Evolutionary conservation across 2,888 invertebrate genomes (phyloP).

Genomic region (Sipunculus nudus): DNA sequence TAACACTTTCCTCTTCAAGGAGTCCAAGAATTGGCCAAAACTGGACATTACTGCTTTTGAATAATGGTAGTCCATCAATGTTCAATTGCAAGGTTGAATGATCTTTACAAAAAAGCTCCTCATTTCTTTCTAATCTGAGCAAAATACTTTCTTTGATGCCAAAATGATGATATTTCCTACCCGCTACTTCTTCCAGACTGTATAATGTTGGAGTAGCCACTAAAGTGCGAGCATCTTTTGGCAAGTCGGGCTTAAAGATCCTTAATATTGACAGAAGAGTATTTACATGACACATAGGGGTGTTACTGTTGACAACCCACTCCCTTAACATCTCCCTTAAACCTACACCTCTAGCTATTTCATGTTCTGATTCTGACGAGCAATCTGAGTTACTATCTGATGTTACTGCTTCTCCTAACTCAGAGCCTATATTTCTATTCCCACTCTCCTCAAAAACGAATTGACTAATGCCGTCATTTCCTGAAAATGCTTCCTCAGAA

Average conservation of each 20-base stretch:
- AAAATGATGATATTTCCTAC: slow-evolving; percentile 16
- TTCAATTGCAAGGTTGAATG: slow-evolving; percentile 3
- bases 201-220: not conserved
- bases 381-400: too few relatives aligned
- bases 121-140: not conserved
- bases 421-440: too few relatives aligned
- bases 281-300: slow-evolving; percentile 4
- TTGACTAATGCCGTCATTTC: too few relatives aligned
- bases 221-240: slow-evolving; percentile 3
- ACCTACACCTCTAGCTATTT: too few relatives aligned
- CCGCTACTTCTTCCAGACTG: slow-evolving; percentile 5
- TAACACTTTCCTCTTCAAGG: not conserved
- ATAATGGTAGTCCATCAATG: slow-evolving; percentile 21
- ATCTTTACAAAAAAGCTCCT: not conserved
- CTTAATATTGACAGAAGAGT: slow-evolving; percentile 6
- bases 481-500: too few relatives aligned
- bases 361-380: too few relatives aligned
- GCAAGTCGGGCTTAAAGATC: not conserved
- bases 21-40: slow-evolving; percentile 16
- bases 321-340: too few relatives aligned
- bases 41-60: slow-evolving; percentile 4
- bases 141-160: slow-evolving; percentile 2
- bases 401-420: too few relatives aligned
- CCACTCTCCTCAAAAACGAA: too few relatives aligned
- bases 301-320: slow-evolving; percentile 7